Evolutionary conservation across 2,797 vertebrate species (phyloP), one percentile per base, ranked within the genome.

Genomic region (Rhinogobio ventralis): DNA sequence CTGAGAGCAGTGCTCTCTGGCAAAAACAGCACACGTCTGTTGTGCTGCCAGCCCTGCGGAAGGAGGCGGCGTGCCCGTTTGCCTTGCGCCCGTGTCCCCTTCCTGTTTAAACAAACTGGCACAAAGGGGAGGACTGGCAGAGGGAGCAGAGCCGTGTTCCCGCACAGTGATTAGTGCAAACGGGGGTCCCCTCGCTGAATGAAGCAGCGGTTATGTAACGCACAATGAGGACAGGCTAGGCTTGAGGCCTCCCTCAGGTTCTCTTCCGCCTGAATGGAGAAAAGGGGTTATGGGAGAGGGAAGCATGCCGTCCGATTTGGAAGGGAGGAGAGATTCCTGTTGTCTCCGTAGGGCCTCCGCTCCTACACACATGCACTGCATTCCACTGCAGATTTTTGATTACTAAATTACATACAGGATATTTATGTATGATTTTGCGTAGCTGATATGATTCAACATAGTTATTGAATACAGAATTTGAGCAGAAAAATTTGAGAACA

Each of bases 21-120:
- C 57, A 60, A 39, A 46, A 60, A 84, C 81, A 85, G 84, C 86
- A 83, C 42, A 87, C 51, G 79, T 86, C 76, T 86, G 76, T 85
- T 90, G 74, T 73, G 23, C 72, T 78, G 82, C 79, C 83, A 82
- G 67, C 25, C 42, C 49, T 84, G 74, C 36, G 49, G 83, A 85
- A 85, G 69, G 73, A 57, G 57, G 81, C 46, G 60, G 19, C 28
- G 57, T 84, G 60, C 85, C 78, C 30, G 20, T 39, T 86, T 45
- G 6, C 49, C 82, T n/a, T 30, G 72, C 7, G 20, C 73, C 71
- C 36, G 33, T 80, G 23, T 60, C 73, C 67, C 33, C 33, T 82
- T 84, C 85, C 79, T 73, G 64, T 78, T 42, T 45, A 67, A 82
- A 87, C 77, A 84, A 89, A 87, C 49, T 42, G 23, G 23, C 69